These are phyloP conservation scores for Aselliscus stoliczkanus DNA, from an alignment of 2,797 vertebrate genomes.

Conservation along the genomic window DNA sequence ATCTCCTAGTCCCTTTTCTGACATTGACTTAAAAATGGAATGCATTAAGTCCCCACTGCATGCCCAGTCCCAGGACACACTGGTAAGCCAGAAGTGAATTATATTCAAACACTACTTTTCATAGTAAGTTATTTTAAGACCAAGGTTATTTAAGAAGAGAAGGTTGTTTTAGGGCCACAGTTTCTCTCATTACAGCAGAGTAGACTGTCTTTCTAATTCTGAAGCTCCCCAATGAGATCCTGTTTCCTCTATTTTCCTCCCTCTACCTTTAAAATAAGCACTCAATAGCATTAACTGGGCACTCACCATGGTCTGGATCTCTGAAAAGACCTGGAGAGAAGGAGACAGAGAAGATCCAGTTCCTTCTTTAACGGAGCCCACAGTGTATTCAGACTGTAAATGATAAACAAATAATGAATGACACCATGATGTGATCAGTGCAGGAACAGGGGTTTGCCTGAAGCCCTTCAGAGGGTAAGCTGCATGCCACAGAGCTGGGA, in stretches of 20 bases:
- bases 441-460: too few species aligned
- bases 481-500: background rate
- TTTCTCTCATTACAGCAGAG: background rate
- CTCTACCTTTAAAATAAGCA: background rate
- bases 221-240: background rate
- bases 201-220: background rate
- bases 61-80: background rate
- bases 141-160: background rate
- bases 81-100: background rate
- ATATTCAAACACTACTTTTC: background rate
- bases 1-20: background rate
- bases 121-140: background rate
- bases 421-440: background rate
- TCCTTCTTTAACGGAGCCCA: background rate
- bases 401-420: background rate
- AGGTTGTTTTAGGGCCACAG: background rate
- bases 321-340: background rate
- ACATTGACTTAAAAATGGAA: conserved; percentile 15
- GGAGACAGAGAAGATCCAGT: background rate
- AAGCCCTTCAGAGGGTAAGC: background rate
- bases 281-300: background rate
- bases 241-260: background rate
- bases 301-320: background rate
- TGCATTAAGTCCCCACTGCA: background rate
- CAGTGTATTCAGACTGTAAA: background rate